These are phyloP conservation scores for Heterodera schachtii DNA, from an alignment of 1,140 invertebrate genomes.

Conservation along the genomic window DNA sequence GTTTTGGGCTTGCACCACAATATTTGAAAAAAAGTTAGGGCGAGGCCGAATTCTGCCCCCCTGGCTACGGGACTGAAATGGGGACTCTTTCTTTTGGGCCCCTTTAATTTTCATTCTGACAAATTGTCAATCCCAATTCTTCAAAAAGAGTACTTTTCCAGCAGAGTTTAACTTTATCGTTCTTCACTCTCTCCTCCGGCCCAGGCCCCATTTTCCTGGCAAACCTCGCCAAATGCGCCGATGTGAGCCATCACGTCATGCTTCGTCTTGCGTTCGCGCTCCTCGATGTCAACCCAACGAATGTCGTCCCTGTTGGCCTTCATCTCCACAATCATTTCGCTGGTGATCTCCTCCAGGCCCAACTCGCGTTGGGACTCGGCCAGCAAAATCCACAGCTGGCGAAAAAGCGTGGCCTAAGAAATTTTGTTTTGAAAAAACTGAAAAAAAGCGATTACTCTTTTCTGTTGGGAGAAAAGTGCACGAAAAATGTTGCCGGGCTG, in stretches of 20 bases:
- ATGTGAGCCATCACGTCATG: slow-evolving; percentile 99
- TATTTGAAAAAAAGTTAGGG: too few relatives aligned
- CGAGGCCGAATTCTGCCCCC: too few relatives aligned
- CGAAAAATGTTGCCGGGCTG: slow-evolving; percentile 50
- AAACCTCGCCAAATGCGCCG: slow-evolving; percentile 77
- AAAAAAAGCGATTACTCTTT: too few relatives aligned
- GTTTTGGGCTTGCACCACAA: too few relatives aligned
- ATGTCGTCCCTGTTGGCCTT: slow-evolving; percentile 80
- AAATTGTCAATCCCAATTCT: too few relatives aligned
- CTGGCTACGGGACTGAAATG: too few relatives aligned
- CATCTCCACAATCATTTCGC: slow-evolving; percentile 86
- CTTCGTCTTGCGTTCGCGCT: slow-evolving; percentile 82
- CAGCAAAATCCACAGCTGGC: slow-evolving; percentile 65
- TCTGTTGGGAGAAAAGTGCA: slow-evolving; percentile 57
- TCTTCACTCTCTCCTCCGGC: neutral
- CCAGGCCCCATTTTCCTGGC: neutral
- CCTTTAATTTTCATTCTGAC: too few relatives aligned
- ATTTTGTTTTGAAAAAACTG: too few relatives aligned
- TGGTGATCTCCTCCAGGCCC: slow-evolving; percentile 80
- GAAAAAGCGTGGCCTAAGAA: slow-evolving; percentile 41
- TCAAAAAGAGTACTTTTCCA: too few relatives aligned
- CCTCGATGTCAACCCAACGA: slow-evolving; percentile 75
- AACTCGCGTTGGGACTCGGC: slow-evolving; percentile 72
- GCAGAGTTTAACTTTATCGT: too few relatives aligned
- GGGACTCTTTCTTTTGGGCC: too few relatives aligned